Base-by-base conservation (phyloP, 1,140 invertebrate species). In the Plectrocnemia conspersa region DNA sequence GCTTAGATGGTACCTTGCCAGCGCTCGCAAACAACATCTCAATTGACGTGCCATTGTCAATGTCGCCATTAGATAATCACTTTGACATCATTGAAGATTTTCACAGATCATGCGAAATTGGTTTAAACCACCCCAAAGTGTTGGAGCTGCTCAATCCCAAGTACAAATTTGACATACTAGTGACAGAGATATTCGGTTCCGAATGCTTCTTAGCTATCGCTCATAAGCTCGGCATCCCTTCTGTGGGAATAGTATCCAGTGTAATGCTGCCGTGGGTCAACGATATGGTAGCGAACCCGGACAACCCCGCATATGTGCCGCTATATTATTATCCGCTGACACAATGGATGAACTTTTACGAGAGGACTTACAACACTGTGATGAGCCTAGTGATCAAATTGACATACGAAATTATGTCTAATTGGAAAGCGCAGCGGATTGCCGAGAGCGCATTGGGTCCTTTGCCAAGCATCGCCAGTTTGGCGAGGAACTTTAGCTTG, bases 131-230 rank as follows among this genome's bases (percentile, higher is more conserved):
- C 23, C 67, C 68, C 2, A 62, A 66, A 10, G 66, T 75, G 1
- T 66, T 67, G 33, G 64, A 66, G 3, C 50, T 75, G 3, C 52
- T 74, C 1, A 67, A 72, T 50, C 66, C 70, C 3, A 66, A 69
- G 1, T 64, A 74, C 3, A 58, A 52, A 45, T 87, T 81, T 52
- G 85, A 88, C 58, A 32, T 88, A 1, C 65, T 88, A 1, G 69
- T 88, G 10, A 80, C 79, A 0, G 83, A 87, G 66, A 75, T 77
- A n/a, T 87, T 87, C 59, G 81, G 79, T 21, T 79, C 75, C 0
- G 82, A 87, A 52, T 80, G 78, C 61, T 79, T 74, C 47, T 64
- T 72, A 9, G 78, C 79, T 0, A 62, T 83, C 7, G 75, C 79
- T 1, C 68, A 76, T 56, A 67, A 74, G 25, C 76, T 79, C 46